Base-by-base conservation (phyloP, 2,888 invertebrate species). In the Halictus quadricinctus region DNA sequence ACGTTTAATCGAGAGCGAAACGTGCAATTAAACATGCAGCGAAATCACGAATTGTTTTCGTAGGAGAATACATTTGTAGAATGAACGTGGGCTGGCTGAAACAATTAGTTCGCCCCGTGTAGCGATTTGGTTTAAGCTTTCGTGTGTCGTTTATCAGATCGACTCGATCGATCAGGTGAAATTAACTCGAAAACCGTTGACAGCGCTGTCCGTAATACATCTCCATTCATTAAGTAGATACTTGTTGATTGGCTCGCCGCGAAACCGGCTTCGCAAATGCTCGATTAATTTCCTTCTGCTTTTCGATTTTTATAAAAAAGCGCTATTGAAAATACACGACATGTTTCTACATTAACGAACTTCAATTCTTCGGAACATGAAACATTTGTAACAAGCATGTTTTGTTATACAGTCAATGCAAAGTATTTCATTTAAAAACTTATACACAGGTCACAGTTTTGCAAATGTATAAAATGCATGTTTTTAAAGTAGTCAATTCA, bases 161-260 rank as follows among this genome's bases (percentile, higher is more conserved):
- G 72, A 72, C 18, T 36, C 21, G n/a, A 46, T 75, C n/a, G 46
- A 36, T 72, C 66, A 60, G n/a, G 36, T 41, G 29, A 75, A 79
- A 81, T 72, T 60, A 85, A 81, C 87, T 85, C 76, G 88, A 72
- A 77, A 84, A 74, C 80, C 72, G 87, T 81, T 88, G 89, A 88
- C 88, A 82, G 77, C 46, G 70, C 76, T 60, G 81, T 18, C 50
- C 80, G 83, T 87, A 83, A 83, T 88, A 87, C 87, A 87, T 84
- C 72, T 76, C 66, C 76, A 87, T 88, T 89, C 88, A 88, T 89
- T 89, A 89, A 88, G 87, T 88, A 80, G 90, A 90, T 90, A 90
- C 90, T 90, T 90, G 89, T 90, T 88, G 88, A 89, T 87, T 88
- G 88, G 87, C 81, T 60, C 60, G 74, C 29, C 69, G 70, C 73